phyloP scores from a whole-genome alignment of 2,113 vertebrate species.

The Talpa occidentalis region DNA sequence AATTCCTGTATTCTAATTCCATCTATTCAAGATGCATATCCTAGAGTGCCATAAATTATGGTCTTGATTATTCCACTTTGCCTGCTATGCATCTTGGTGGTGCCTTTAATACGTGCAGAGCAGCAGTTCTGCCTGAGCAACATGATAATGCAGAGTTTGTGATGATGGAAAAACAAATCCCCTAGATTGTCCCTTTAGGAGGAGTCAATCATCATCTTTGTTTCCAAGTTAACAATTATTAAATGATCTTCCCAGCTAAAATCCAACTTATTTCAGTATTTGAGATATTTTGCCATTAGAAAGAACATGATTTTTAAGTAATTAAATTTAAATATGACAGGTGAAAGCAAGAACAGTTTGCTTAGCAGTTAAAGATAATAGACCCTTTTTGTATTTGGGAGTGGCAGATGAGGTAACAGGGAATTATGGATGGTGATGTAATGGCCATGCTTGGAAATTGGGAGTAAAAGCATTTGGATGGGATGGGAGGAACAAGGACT shows the following conservation, averaged over 20 bases:
- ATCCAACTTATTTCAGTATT: slow-evolving; percentile 36
- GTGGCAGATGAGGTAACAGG: not conserved
- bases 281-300: slow-evolving; percentile 32
- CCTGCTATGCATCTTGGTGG: not conserved
- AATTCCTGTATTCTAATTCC: slow-evolving; percentile 51
- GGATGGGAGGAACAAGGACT: not conserved
- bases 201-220: not conserved
- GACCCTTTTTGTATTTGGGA: not conserved
- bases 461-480: not conserved
- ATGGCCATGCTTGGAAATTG: not conserved
- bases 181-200: not conserved
- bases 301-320: slow-evolving; percentile 39
- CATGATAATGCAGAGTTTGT: not conserved
- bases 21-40: not conserved
- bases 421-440: not conserved
- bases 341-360: not conserved
- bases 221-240: slow-evolving; percentile 36
- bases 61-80: slow-evolving; percentile 25
- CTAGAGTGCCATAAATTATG: not conserved
- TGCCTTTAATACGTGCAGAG: not conserved
- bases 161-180: not conserved
- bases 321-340: slow-evolving; percentile 37
- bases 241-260: slow-evolving; percentile 29
- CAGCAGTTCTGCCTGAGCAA: not conserved
- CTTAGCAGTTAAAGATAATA: slow-evolving; percentile 9